Conservation (phyloP, 2,888 invertebrate species). For the Zele albiditarsus region DNA sequence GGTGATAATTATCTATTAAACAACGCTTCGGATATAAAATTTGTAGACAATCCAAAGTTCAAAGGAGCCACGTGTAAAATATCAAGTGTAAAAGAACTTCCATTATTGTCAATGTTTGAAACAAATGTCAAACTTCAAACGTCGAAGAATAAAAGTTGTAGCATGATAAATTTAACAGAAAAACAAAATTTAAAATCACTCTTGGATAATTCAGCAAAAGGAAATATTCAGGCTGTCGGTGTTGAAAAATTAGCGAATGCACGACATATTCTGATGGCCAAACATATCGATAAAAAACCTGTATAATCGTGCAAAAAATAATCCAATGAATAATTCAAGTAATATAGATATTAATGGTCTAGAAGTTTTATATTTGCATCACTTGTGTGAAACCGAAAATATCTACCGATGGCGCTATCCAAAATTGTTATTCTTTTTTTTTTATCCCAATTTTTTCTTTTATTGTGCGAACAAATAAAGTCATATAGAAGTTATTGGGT, state of each 20-base stretch:
- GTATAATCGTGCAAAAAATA: background rate
- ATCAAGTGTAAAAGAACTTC: constrained; percentile 62
- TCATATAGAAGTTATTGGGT: too few relatives aligned
- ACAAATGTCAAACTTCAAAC: constrained; percentile 47
- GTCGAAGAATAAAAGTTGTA: constrained; percentile 62
- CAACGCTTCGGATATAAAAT: background rate
- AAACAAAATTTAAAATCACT: constrained; percentile 58
- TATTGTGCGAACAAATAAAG: too few relatives aligned
- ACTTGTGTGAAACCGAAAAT: too few relatives aligned
- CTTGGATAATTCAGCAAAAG: constrained; percentile 57
- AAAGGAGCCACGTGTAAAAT: constrained; percentile 45
- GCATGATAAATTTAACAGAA: constrained; percentile 65
- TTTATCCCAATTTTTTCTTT: too few relatives aligned
- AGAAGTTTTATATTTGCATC: too few relatives aligned
- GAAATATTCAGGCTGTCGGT: constrained; percentile 61
- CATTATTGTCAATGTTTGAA: constrained; percentile 64
- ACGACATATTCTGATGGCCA: constrained; percentile 58
- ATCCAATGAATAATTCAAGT: background rate
- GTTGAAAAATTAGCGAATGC: constrained; percentile 61
- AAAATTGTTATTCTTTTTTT: too few relatives aligned
- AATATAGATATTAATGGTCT: background rate
- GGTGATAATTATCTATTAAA: background rate
- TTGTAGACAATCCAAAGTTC: constrained; percentile 15
- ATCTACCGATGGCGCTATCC: too few relatives aligned
- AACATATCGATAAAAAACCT: background rate